A percentile compares a stretch with the other conserved stretches of the same genome.
These are phyloP conservation scores for Indicator maculatus DNA, from an alignment of 2,113 vertebrate genomes.

Conservation along the genomic window DNA sequence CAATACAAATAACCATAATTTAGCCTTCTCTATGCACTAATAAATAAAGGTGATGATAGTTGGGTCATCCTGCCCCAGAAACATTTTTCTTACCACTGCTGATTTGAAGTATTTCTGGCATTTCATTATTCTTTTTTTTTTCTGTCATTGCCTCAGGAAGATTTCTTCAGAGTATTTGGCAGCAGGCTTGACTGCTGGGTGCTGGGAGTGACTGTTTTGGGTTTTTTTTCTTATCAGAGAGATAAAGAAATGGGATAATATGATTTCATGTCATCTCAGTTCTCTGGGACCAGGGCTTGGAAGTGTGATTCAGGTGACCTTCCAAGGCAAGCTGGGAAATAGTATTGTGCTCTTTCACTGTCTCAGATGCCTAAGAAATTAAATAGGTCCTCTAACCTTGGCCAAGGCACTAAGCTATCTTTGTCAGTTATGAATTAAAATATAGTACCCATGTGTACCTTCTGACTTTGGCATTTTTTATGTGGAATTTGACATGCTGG, in stretches of 20 bases:
- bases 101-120: slow-evolving; percentile 26
- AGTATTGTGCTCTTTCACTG: neutral
- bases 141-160: neutral
- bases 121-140: neutral
- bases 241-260: neutral
- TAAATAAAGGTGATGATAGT: neutral
- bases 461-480: neutral
- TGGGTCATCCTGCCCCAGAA: slow-evolving; percentile 35
- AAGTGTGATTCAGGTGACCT: neutral
- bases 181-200: neutral
- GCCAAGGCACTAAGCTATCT: neutral
- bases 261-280: neutral
- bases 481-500: neutral
- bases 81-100: neutral
- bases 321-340: neutral
- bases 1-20: neutral
- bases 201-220: neutral
- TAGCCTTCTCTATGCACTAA: neutral
- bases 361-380: neutral
- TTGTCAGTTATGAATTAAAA: neutral
- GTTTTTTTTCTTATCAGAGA: neutral
- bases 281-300: neutral
- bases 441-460: neutral
- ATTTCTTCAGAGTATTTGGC: neutral
- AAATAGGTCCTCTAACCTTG: neutral